Evolutionary conservation across 2,113 vertebrate genomes (phyloP), one percentile per base, ranked within the genome.

Genomic region (Dromas ardeola): DNA sequence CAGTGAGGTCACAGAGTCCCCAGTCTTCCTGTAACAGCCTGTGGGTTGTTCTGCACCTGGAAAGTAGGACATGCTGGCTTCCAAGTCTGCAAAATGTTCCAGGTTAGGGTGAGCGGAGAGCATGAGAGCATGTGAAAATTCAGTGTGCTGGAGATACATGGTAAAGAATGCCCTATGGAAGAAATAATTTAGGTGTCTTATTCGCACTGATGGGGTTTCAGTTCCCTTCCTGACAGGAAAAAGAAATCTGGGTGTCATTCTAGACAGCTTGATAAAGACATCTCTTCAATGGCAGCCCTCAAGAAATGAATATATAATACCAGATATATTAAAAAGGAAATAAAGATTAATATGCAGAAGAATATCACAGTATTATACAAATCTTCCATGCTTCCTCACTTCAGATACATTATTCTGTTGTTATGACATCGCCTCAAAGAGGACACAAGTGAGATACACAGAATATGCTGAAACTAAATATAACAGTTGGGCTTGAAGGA

Each of bases 161-260:
- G 63, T 34, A 71, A 83, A 47, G 6, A n/a, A 79, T 93, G 61
- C 47, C 59, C 30, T 8, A 11, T 34, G 67, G 90, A 94, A 82
- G 61, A 79, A 78, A 82, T 89, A 89, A 96, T 92, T 95, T 85
- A 53, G 67, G 79, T 78, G 76, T 95, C 86, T 90, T 88, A 74
- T 50, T 71, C 40, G 52, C 80, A 73, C 72, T 29, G 92, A 79
- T 92, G 43, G 32, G 32, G 42, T 93, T 88, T 97, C 91, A 96
- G 95, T 95, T 95, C 88, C 81, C 11, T 4, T 95, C 30, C 77
- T 81, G 27, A 47, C 67, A 94, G 78, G 29, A 66, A 55, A 69
- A 86, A 96, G 90, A 92, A 82, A 90, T 83, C 26, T 50, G 7
- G 0, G 67, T 66, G 74, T 92, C 55, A 15, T 97, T 96, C 78